Evolutionary conservation across 2,888 invertebrate species (phyloP), one percentile per base, ranked within the genome.

Genomic region (Dromius quadrimaculatus): DNA sequence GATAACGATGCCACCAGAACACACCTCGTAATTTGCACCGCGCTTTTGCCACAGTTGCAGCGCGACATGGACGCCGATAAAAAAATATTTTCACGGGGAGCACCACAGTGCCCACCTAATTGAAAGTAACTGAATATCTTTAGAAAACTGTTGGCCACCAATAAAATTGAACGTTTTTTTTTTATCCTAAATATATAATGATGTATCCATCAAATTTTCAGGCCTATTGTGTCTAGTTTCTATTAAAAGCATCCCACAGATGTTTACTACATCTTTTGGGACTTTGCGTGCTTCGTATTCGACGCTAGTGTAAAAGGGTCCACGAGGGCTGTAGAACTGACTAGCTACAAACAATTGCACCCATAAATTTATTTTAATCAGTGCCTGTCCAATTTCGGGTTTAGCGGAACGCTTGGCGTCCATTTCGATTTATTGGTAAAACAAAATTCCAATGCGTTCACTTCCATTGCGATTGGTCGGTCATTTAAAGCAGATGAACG

Each of bases 281-380:
- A n/a, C n/a, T n/a, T n/a, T n/a, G n/a, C n/a, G n/a, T n/a, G n/a
- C n/a, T n/a, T n/a, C n/a, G n/a, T n/a, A n/a, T n/a, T n/a, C n/a
- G n/a, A n/a, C n/a, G n/a, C n/a, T n/a, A n/a, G n/a, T n/a, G n/a
- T n/a, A n/a, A n/a, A n/a, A n/a, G 22, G 45, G 41, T 41, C 22
- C 38, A 17, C 20, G 62, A 22, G 50, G 50, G 19, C 36, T 45
- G 34, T 28, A 28, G 34, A 68, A 59, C 68, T 68, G 19, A 68
- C 68, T 68, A 59, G 68, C 68, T 68, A 68, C 68, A 68, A 68
- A 68, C 68, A 68, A 68, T 68, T 68, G 68, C 59, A 45, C 45
- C 59, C 68, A 68, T 68, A 68, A 68, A 68, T 68, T 68, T 68
- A 68, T 68, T 68, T 68, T 68, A 68, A 68, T 68, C 68, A 68